A percentile compares a stretch with the other conserved stretches of the same genome.
phyloP scores from a whole-genome alignment of 2,113 vertebrate species.

The Daphoenositta chrysoptera region DNA sequence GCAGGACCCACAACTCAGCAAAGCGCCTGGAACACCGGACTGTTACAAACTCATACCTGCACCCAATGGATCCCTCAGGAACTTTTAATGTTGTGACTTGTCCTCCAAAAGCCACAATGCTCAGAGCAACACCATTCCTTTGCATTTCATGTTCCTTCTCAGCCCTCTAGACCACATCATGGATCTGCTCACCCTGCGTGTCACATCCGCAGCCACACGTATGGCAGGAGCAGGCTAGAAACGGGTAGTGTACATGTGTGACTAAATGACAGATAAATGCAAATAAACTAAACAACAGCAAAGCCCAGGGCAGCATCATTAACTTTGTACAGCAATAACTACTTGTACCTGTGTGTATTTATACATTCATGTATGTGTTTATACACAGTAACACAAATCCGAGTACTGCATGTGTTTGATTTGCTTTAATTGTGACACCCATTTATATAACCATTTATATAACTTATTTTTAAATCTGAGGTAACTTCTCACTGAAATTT shows the following conservation, averaged over 20 bases:
- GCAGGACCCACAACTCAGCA: background rate
- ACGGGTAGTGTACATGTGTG: rapidly evolving
- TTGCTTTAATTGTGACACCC: background rate
- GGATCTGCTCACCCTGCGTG: background rate
- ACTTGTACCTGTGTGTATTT: background rate
- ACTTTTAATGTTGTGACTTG: background rate
- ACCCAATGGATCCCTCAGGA: background rate
- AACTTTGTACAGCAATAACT: background rate
- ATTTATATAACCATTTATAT: background rate
- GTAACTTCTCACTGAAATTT: background rate
- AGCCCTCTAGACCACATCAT: rapidly evolving
- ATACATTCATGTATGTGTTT: background rate
- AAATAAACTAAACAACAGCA: background rate
- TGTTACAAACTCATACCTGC: background rate
- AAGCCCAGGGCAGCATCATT: background rate
- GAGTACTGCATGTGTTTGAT: background rate
- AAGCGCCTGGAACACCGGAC: background rate
- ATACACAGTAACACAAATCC: background rate
- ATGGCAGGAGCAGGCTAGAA: background rate
- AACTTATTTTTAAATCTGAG: background rate
- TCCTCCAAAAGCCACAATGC: background rate
- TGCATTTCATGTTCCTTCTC: rapidly evolving
- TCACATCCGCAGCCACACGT: rapidly evolving
- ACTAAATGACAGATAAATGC: background rate
- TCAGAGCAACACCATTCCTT: background rate